These are phyloP conservation scores for Aporrectodea caliginosa DNA, from an alignment of 1,140 invertebrate genomes.

Conservation along the genomic window DNA sequence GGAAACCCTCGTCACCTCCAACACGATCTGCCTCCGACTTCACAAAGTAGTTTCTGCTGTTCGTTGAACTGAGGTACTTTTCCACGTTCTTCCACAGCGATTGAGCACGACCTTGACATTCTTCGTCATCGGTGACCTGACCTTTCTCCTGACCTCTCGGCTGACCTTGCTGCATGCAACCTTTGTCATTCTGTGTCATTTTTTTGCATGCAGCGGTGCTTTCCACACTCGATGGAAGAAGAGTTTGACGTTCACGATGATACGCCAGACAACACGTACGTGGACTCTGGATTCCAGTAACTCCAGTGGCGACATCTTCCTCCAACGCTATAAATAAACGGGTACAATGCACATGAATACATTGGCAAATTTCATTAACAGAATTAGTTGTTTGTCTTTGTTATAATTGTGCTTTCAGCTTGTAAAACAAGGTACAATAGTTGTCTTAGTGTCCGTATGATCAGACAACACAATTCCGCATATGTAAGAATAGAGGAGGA, in stretches of 20 bases:
- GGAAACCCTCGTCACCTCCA: conserved; percentile 4
- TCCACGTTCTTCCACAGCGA: neutral
- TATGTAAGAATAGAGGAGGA: too few species aligned
- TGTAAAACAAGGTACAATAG: conserved; percentile 7
- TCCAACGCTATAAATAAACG: conserved; percentile 46
- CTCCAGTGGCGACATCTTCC: conserved; percentile 38
- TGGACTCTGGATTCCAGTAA: conserved; percentile 34
- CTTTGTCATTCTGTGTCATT: too few species aligned
- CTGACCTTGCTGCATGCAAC: too few species aligned
- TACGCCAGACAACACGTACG: conserved; percentile 36
- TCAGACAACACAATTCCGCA: too few species aligned
- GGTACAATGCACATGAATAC: too few species aligned
- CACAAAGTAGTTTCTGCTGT: conserved; percentile 11
- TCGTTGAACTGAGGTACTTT: conserved; percentile 1
- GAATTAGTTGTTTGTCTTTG: too few species aligned
- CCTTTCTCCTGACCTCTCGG: too few species aligned
- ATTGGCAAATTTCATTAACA: too few species aligned
- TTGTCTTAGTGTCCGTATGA: too few species aligned
- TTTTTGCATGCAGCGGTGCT: conserved; percentile 26
- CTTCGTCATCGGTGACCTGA: conserved; percentile 34
- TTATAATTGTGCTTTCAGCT: conserved; percentile 29
- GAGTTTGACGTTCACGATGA: conserved; percentile 36
- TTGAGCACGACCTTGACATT: conserved; percentile 7
- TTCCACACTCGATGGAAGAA: too few species aligned
- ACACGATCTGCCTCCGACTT: too few species aligned